These are phyloP conservation scores for Perca schrenkii DNA, from an alignment of 2,113 vertebrate species.

Conservation along the genomic window DNA sequence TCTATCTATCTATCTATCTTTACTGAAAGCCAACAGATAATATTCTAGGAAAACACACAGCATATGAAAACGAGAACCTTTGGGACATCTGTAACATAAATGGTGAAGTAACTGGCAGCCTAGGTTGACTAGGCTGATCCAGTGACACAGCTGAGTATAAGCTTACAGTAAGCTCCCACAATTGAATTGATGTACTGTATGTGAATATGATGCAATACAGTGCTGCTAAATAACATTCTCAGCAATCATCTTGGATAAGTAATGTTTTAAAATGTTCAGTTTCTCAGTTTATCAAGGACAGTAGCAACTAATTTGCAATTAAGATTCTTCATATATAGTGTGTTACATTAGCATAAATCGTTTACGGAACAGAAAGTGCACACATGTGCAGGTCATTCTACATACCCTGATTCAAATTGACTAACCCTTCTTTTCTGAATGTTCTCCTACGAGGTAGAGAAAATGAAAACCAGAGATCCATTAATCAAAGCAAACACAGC, in stretches of 20 bases:
- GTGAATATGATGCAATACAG: constrained; percentile 32
- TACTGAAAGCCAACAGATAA: not conserved
- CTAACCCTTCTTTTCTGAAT: not conserved
- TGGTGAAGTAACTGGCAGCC: not conserved
- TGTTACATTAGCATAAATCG: constrained; percentile 51
- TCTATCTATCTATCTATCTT: no score
- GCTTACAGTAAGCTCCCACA: not conserved
- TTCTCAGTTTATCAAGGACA: not conserved
- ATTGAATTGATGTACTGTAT: constrained; percentile 2
- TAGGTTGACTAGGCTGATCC: not conserved
- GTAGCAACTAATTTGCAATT: constrained; percentile 48
- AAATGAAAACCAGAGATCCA: constrained; percentile 53
- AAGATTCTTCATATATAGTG: constrained; percentile 6
- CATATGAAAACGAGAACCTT: not conserved
- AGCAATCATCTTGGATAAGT: constrained; percentile 34
- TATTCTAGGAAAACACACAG: constrained; percentile 3
- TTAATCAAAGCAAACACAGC: constrained; percentile 56
- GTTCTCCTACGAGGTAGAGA: constrained; percentile 15
- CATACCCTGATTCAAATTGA: constrained; percentile 14
- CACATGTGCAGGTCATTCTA: constrained; percentile 12
- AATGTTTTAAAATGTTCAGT: constrained; percentile 47
- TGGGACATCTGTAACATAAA: not conserved
- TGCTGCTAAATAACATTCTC: constrained; percentile 34
- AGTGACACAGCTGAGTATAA: not conserved
- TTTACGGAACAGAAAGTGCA: constrained; percentile 35